phyloP scores from a whole-genome alignment of 2,888 invertebrate species.

The Eremobia ochroleuca region DNA sequence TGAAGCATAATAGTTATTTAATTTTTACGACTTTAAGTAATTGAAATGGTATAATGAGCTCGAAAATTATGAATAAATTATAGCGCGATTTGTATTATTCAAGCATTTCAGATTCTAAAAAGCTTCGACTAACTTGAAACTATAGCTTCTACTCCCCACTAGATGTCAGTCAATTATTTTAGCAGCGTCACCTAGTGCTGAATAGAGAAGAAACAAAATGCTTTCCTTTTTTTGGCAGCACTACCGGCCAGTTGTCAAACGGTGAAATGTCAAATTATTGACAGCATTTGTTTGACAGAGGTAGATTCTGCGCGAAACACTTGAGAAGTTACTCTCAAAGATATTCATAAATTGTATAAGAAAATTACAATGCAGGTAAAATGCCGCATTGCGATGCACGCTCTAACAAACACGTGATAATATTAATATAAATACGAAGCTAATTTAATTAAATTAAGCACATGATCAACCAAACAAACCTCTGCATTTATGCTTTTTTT shows the following conservation, averaged over 20 bases:
- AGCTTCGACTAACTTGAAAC: background rate
- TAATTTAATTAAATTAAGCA: constrained; percentile 43
- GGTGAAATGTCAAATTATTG: constrained; percentile 29
- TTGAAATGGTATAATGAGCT: background rate
- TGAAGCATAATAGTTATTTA: background rate
- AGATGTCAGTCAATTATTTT: constrained; percentile 17
- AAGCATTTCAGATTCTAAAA: background rate
- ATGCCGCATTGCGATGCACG: constrained; percentile 88
- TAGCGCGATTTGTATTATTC: background rate
- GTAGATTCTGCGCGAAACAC: constrained; percentile 77
- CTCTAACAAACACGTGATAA: constrained; percentile 72
- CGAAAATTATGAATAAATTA: background rate
- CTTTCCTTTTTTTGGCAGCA: constrained; percentile 5
- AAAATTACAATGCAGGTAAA: constrained; percentile 88
- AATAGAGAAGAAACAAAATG: background rate
- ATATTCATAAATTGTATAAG: constrained; percentile 78
- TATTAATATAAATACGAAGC: constrained; percentile 61
- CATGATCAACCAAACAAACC: constrained; percentile 42
- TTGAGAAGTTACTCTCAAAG: constrained; percentile 68
- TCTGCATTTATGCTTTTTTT: constrained; percentile 56
- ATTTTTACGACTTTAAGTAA: background rate
- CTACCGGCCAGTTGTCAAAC: constrained; percentile 10
- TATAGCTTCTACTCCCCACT: constrained; percentile 3
- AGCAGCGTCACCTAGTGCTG: background rate
- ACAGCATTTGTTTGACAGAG: constrained; percentile 60